Base-by-base conservation (phyloP, 2,113 vertebrate species). In the Tinamus guttatus region DNA sequence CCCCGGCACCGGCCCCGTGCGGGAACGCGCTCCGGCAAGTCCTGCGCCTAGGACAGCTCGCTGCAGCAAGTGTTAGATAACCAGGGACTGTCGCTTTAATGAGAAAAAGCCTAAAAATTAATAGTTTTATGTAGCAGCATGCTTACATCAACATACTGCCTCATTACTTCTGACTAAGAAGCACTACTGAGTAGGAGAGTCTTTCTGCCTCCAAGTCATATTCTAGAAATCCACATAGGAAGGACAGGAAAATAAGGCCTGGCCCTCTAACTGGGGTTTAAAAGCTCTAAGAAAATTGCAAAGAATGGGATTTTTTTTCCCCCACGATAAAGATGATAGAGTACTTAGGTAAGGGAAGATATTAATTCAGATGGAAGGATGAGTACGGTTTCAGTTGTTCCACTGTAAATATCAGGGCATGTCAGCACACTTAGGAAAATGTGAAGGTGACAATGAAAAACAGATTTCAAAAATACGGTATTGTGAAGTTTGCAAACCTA, bases 101-200 rank as follows among this genome's bases (percentile, higher is more conserved):
- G 13, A 81, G 74, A 58, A 82, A 87, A 79, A 24, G 36, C 79
- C 59, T 81, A 30, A 21, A 82, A 87, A 74, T 41, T 17, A 95
- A 68, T 1, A 41, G 51, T 34, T 71, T 71, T 64, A 86, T 67
- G 52, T 34, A 90, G 73, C 89, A 91, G 84, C 75, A 71, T 11
- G 56, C 85, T 95, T 94, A 90, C 91, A 81, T 90, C 89, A 80
- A 77, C 82, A 60, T 45, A 85, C 94, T 89, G 79, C 64, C 82
- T 91, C 56, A 28, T 81, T 85, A 41, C 69, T n/a, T 86, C 85
- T 81, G 79, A 76, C 76, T 70, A 71, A 69, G 78, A 87, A 70
- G 18, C 45, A 63, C 65, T 59, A 11, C 3, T 0, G 68, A 81
- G 77, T 7, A 51, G 81, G 38, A 94, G 94, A 95, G 75, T 71